These are phyloP conservation scores for Drosophila nr. fundita DNA, from an alignment of 2,888 invertebrate species.

Conservation along the genomic window DNA sequence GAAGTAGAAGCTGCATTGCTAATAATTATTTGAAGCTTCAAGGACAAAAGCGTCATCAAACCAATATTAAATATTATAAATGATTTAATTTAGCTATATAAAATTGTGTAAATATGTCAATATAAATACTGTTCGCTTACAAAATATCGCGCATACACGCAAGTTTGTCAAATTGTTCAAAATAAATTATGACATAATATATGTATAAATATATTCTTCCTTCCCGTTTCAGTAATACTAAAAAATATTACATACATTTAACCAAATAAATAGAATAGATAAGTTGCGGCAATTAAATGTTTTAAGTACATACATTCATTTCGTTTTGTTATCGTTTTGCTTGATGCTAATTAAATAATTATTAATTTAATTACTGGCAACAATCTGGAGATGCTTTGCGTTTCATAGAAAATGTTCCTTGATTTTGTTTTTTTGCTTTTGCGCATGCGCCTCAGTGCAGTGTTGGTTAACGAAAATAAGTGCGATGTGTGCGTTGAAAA, in stretches of 20 bases:
- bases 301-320: slow-evolving; percentile 72
- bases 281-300: slow-evolving; percentile 63
- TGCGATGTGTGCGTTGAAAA: slow-evolving; percentile 8
- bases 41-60: slow-evolving; percentile 54
- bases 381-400: slow-evolving; percentile 68
- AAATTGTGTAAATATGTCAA: slow-evolving; percentile 78
- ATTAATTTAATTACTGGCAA: slow-evolving; percentile 65
- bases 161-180: slow-evolving; percentile 58
- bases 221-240: slow-evolving; percentile 17
- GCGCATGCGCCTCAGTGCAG: slow-evolving; percentile 45
- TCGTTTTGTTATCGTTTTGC: slow-evolving; percentile 26
- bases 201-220: slow-evolving; percentile 42
- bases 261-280: slow-evolving; percentile 42
- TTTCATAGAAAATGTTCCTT: slow-evolving; percentile 41
- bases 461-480: slow-evolving; percentile 10
- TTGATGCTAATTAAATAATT: slow-evolving; percentile 42
- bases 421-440: slow-evolving; percentile 10
- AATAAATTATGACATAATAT: slow-evolving; percentile 63
- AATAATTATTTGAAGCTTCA: slow-evolving; percentile 59
- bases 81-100: slow-evolving; percentile 79
- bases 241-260: slow-evolving; percentile 25
- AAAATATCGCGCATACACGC: slow-evolving; percentile 56
- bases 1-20: slow-evolving; percentile 45
- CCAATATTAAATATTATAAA: slow-evolving; percentile 52
- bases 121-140: slow-evolving; percentile 81